Evolutionary conservation across 2,797 vertebrate species (phyloP).

Genomic region (Psittacula derbiana): DNA sequence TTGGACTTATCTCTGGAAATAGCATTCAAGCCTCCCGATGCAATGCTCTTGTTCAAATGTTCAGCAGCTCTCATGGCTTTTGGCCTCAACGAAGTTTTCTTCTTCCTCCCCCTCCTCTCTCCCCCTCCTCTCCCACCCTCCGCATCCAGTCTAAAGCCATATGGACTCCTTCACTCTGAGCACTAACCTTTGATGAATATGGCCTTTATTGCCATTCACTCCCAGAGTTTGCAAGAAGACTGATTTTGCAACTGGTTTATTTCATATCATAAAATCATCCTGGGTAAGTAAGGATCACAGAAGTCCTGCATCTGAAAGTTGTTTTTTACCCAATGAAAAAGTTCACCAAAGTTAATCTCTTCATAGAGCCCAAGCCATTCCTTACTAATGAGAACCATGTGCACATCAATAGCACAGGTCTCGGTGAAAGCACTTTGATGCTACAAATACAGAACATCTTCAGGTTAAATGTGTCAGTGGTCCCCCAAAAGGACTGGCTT

Average conservation of each 20-base stretch:
- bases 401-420: constrained; percentile 21
- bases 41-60: neutral
- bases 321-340: constrained; percentile 44
- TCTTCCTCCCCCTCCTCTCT: neutral
- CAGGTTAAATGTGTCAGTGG: neutral
- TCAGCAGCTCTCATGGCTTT: neutral
- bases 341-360: constrained; percentile 57
- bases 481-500: neutral
- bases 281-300: constrained; percentile 29
- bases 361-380: neutral
- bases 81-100: neutral
- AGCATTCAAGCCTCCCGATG: neutral
- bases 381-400: constrained; percentile 28
- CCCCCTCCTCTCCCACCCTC: neutral
- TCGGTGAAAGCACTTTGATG: constrained; percentile 6
- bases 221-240: neutral
- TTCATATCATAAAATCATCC: constrained; percentile 53
- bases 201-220: constrained; percentile 28
- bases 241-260: constrained; percentile 61
- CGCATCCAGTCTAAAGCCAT: constrained; percentile 24
- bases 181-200: constrained; percentile 53
- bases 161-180: constrained; percentile 46
- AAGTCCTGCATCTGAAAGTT: constrained; percentile 52
- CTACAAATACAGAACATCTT: neutral
- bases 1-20: neutral